Conservation (phyloP, 2,797 vertebrate species). For the Pelochelys cantorii region DNA sequence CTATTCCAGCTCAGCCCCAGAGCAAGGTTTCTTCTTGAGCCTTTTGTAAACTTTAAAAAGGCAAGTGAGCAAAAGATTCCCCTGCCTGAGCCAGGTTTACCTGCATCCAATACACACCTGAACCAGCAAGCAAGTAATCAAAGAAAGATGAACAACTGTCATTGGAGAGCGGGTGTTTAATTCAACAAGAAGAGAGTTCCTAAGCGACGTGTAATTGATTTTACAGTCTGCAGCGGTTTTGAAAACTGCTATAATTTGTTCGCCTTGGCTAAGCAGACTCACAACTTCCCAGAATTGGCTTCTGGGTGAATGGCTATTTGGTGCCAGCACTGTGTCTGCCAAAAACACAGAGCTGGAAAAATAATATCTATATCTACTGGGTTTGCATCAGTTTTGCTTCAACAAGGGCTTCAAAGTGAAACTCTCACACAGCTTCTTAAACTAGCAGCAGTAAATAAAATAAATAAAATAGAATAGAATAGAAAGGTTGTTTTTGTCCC, state of each 20-base stretch:
- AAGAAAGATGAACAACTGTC: neutral
- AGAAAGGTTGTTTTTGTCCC: neutral
- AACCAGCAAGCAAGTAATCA: neutral
- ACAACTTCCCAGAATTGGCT: slow-evolving; percentile 28
- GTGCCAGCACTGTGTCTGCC: neutral
- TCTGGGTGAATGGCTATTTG: neutral
- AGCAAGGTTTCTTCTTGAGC: neutral
- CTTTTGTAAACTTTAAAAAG: neutral
- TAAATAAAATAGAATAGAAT: neutral
- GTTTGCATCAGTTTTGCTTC: neutral
- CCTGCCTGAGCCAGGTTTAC: neutral
- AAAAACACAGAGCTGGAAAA: neutral
- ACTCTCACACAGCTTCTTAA: neutral
- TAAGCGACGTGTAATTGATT: slow-evolving; percentile 37
- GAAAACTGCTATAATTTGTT: slow-evolving; percentile 24
- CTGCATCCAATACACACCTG: neutral
- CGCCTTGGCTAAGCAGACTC: slow-evolving; percentile 4
- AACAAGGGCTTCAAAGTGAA: neutral
- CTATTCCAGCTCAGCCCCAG: neutral
- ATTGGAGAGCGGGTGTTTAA: neutral
- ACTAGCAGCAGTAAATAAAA: neutral
- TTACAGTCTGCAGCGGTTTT: slow-evolving; percentile 22
- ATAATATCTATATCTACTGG: neutral
- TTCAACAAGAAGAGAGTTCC: slow-evolving; percentile 8
- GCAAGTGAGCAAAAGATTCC: neutral